Evolutionary conservation across 2,113 vertebrate species (phyloP).

Genomic region (Entelurus aequoreus): DNA sequence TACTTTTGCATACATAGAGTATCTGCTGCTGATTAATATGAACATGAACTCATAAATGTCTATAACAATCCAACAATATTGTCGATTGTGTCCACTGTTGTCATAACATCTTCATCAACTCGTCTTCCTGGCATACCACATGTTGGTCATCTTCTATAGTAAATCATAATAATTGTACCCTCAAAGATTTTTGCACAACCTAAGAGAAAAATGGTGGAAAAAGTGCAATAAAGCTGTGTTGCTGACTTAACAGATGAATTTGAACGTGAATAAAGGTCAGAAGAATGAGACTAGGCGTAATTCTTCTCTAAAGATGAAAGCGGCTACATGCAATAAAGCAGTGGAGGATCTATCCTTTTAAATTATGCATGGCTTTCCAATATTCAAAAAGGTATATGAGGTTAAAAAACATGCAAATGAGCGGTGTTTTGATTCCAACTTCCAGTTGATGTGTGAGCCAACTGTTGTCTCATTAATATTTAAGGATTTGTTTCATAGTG

Average conservation of each 20-base stretch:
- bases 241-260: constrained; percentile 1
- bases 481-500: neutral
- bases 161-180: too few species aligned
- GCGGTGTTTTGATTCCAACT: neutral
- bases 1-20: too few species aligned
- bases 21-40: too few species aligned
- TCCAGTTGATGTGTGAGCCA: neutral
- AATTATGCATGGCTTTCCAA: constrained; percentile 1
- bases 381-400: neutral
- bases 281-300: constrained; percentile 1
- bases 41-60: too few species aligned
- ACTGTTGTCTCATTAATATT: neutral
- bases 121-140: too few species aligned
- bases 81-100: too few species aligned
- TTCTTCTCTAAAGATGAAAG: neutral
- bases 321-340: neutral
- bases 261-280: neutral
- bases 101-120: too few species aligned
- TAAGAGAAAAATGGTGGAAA: neutral
- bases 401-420: constrained; percentile 6
- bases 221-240: neutral
- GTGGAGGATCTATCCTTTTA: constrained; percentile 3
- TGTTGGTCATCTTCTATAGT: too few species aligned
- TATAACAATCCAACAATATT: too few species aligned
- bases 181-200: too few species aligned